Evolutionary conservation across 2,797 vertebrate genomes (phyloP).

Genomic region (Lacerta bilineata): DNA sequence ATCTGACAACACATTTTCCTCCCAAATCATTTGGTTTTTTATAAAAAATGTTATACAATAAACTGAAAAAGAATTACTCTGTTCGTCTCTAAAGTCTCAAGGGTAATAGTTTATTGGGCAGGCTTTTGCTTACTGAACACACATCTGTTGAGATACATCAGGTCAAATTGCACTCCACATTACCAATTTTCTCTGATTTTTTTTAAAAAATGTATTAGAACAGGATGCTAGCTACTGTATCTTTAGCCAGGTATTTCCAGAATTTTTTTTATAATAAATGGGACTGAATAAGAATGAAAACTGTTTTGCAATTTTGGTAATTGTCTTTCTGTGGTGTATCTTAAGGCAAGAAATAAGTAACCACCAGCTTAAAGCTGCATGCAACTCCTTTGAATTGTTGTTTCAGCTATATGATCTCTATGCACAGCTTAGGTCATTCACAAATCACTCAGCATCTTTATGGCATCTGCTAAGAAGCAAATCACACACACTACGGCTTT

Average conservation of each 20-base stretch:
- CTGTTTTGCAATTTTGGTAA: not conserved
- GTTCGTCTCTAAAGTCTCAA: not conserved
- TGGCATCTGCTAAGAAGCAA: not conserved
- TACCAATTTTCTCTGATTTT: not conserved
- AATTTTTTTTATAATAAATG: not conserved
- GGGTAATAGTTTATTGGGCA: not conserved
- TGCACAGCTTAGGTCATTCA: not conserved
- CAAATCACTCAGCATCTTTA: not conserved
- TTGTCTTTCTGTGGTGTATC: not conserved
- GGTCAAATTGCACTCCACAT: slow-evolving; percentile 4
- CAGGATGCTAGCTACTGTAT: not conserved
- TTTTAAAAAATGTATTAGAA: not conserved
- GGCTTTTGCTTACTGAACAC: not conserved
- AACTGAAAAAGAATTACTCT: not conserved
- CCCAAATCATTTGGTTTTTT: not conserved
- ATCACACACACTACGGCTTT: not conserved
- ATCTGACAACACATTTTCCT: not conserved
- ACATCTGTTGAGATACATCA: not conserved
- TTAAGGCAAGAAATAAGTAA: not conserved
- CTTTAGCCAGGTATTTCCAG: not conserved
- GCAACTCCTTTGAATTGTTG: too few species aligned
- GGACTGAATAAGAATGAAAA: not conserved
- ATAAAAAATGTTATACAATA: not conserved
- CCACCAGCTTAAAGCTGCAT: too few species aligned
- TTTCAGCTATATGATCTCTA: not conserved